Conservation (phyloP, 2,113 vertebrate species). For the Castor canadensis region DNA sequence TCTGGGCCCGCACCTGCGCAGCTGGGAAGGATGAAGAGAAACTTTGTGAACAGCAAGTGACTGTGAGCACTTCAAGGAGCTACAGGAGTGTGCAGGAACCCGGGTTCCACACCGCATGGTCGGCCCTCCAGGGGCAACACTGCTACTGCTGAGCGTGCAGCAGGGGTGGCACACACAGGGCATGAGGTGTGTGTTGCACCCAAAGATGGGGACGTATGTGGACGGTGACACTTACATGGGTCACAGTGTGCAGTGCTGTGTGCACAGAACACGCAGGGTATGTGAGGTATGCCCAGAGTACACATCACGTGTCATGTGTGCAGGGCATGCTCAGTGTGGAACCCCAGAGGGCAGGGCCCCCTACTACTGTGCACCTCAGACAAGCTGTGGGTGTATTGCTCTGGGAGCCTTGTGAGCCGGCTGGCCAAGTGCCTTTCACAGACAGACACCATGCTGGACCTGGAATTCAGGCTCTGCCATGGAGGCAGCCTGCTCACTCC, state of each 20-base stretch:
- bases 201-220: too few species aligned
- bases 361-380: too few species aligned
- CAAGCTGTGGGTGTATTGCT: too few species aligned
- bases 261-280: not conserved
- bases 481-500: not conserved
- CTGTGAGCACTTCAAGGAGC: not conserved
- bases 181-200: too few species aligned
- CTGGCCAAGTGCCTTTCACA: not conserved
- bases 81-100: not conserved
- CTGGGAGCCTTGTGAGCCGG: not conserved
- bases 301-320: not conserved
- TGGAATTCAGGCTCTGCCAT: not conserved
- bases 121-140: not conserved
- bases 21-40: not conserved
- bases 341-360: too few species aligned
- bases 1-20: not conserved
- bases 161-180: too few species aligned
- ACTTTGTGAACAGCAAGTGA: not conserved
- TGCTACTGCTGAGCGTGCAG: not conserved
- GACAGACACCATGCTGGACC: not conserved
- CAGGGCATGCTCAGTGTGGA: too few species aligned
- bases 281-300: not conserved
- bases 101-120: too few species aligned
- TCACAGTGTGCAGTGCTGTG: not conserved
- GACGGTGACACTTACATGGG: too few species aligned